Evolutionary conservation across 1,140 invertebrate genomes (phyloP).

Genomic region (Chironomus striatipennis): DNA sequence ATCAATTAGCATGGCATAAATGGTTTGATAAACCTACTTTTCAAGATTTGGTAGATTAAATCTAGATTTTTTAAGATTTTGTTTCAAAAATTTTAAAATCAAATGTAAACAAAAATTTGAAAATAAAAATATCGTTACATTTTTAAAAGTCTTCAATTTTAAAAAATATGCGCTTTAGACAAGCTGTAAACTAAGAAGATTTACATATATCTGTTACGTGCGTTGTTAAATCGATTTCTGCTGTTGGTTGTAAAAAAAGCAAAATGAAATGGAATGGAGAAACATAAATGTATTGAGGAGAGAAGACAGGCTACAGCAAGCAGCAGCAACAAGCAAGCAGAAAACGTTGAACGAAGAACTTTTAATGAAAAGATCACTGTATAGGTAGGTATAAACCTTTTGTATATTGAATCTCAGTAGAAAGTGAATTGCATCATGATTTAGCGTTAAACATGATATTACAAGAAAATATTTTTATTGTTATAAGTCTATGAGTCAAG

Average conservation of each 20-base stretch:
- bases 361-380: neutral
- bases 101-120: neutral
- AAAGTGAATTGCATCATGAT: conserved; percentile 40
- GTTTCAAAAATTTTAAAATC: too few species aligned
- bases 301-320: too few species aligned
- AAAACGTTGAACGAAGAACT: neutral
- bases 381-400: neutral
- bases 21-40: too few species aligned
- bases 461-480: conserved; percentile 6
- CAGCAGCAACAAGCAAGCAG: neutral
- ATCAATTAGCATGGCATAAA: too few species aligned
- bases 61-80: too few species aligned
- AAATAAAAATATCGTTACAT: neutral
- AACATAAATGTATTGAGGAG: neutral
- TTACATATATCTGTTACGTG: neutral
- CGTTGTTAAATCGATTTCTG: neutral
- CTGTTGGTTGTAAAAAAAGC: neutral
- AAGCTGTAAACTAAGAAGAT: too few species aligned
- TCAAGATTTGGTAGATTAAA: too few species aligned
- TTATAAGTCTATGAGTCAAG: neutral
- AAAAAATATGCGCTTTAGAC: too few species aligned
- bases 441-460: conserved; percentile 38
- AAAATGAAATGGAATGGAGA: neutral
- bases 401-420: neutral
- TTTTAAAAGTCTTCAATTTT: too few species aligned